These are phyloP conservation scores for Ophion ventricosus DNA, from an alignment of 2,888 invertebrate species.

Conservation along the genomic window DNA sequence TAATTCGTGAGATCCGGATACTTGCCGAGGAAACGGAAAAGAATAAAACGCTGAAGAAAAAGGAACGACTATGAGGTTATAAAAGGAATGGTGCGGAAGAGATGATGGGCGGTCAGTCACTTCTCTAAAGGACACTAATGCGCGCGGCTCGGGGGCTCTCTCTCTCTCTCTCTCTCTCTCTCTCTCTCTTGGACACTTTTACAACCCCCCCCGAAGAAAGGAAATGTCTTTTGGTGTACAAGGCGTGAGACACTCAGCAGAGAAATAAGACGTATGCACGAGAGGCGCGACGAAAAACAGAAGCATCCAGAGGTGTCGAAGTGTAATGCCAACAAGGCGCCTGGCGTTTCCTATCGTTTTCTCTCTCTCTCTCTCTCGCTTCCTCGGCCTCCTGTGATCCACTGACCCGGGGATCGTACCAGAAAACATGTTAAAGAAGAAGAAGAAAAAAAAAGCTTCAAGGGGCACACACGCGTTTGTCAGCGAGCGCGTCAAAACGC, in stretches of 20 bases:
- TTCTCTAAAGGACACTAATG: constrained; percentile 58
- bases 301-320: constrained; percentile 66
- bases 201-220: constrained; percentile 61
- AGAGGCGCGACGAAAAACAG: constrained; percentile 74
- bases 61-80: constrained; percentile 10
- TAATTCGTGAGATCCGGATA: constrained; percentile 72
- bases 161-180: background rate
- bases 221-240: constrained; percentile 74
- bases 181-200: background rate
- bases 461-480: constrained; percentile 73
- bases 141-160: background rate
- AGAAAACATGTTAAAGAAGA: constrained; percentile 30
- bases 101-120: constrained; percentile 64
- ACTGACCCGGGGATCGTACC: constrained; percentile 67
- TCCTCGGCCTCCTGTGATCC: constrained; percentile 59
- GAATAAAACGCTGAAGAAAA: constrained; percentile 23
- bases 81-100: constrained; percentile 52
- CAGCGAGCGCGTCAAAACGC: constrained; percentile 77
- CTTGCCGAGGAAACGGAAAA: constrained; percentile 45
- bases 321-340: constrained; percentile 69
- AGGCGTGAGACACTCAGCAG: constrained; percentile 45
- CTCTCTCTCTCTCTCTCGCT: constrained; percentile 25
- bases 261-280: constrained; percentile 45
- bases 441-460: constrained; percentile 21
- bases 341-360: constrained; percentile 71